Base-by-base conservation (phyloP, 2,888 invertebrate species). In the Andrena bucephala region DNA sequence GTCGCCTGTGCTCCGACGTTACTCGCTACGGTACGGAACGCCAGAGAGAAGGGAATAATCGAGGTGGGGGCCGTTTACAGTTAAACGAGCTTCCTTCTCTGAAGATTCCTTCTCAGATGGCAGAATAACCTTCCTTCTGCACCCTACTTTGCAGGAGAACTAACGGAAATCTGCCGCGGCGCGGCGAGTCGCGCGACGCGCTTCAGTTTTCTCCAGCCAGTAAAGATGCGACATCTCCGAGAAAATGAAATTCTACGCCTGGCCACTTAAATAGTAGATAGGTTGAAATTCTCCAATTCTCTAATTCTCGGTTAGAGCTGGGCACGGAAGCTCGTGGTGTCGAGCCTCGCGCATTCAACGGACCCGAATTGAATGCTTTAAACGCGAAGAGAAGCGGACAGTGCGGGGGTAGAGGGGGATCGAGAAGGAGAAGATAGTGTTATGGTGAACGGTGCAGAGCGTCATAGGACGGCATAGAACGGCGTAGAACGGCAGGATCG, bases 41-140 rank as follows among this genome's bases (percentile, higher is more conserved):
- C 66, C 71, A 54, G 60, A 71, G 27, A 67, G 66, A 59, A 68
- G 50, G 78, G 66, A 73, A 80, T n/a, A 63, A 60, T 54, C 7
- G 16, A 13, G 76, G 83, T 72, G 74, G 85, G 87, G 54, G 77
- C 65, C 66, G 71, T 91, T 89, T 91, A 91, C 91, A 90, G 91
- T 91, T 91, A 91, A 71, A 36, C 82, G 82, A 82, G 81, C 88
- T n/a, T 48, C 63, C 52, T 68, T 75, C 70, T 83, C 66, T 71
- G 83, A 70, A 70, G 86, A 82, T 69, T 84, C 76, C 74, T 83
- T 76, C 62, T 71, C 73, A 67, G 80, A 75, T 76, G 72, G 75
- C 73, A 78, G 70, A 70, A 54, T 27, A 57, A 66, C 57, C 73
- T 73, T 76, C 76, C 78, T 54, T 50, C 73, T 66, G 72, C 86